Conservation (phyloP, 2,888 invertebrate species). For the Cheilosia grossa region DNA sequence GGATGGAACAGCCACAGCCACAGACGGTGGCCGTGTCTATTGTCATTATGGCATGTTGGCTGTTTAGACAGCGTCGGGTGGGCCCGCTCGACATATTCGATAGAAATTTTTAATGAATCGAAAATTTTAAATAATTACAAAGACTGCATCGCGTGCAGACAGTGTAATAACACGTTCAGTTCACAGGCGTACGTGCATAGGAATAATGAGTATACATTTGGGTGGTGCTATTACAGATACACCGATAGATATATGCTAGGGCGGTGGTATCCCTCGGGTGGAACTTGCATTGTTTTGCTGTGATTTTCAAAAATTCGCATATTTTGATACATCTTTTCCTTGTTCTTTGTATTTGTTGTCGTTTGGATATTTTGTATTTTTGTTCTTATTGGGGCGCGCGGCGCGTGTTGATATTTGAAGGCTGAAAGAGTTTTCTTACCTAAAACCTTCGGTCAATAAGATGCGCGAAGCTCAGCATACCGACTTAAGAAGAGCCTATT, state of each 20-base stretch:
- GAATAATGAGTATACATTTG: neutral
- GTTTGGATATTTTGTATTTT: no score
- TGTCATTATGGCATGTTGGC: conserved; percentile 61
- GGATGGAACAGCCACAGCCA: conserved; percentile 12
- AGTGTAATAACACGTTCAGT: conserved; percentile 36
- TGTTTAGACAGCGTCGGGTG: conserved; percentile 50
- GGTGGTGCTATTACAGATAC: neutral
- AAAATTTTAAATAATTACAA: conserved; percentile 82
- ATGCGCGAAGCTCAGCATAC: no score
- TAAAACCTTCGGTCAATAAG: no score
- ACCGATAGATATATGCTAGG: neutral
- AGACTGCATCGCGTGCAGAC: conserved; percentile 66
- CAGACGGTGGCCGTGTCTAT: conserved; percentile 32
- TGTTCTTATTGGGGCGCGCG: neutral
- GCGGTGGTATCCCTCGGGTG: conserved; percentile 2
- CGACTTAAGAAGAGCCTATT: no score
- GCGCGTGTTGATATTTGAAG: no score
- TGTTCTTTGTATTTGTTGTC: conserved; percentile 10
- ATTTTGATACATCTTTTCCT: conserved; percentile 11
- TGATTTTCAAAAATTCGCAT: conserved; percentile 29
- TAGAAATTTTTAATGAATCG: conserved; percentile 81
- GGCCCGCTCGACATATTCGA: conserved; percentile 58
- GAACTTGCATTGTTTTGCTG: conserved; percentile 39
- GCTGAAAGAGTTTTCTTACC: no score
- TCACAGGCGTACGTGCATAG: neutral